Percentiles rank a stretch among this genome's conserved stretches.
Evolutionary conservation across 2,113 vertebrate genomes (phyloP).

Genomic region (Uria aalge): DNA sequence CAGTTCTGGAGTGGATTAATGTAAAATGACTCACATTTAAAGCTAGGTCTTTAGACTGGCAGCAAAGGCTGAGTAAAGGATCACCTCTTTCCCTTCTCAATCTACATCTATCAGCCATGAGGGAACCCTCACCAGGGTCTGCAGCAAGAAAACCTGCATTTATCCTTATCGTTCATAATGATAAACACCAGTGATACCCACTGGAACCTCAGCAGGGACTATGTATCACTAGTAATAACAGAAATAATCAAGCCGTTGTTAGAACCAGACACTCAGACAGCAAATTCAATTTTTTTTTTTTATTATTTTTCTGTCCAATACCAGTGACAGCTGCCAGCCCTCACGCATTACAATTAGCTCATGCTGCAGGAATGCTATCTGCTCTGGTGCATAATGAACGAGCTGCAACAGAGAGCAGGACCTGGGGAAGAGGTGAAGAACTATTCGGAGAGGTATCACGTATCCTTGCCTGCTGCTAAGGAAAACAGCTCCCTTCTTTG

Average conservation of each 20-base stretch:
- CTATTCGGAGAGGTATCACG: not conserved
- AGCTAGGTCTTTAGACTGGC: not conserved
- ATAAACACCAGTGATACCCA: not conserved
- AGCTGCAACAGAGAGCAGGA: not conserved
- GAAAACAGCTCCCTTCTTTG: slow-evolving; percentile 17
- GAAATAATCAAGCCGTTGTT: slow-evolving; percentile 50
- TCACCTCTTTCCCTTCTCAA: not conserved
- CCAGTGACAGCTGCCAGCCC: slow-evolving; percentile 22
- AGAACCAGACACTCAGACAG: slow-evolving; percentile 16
- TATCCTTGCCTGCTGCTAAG: not conserved
- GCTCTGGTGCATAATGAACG: not conserved
- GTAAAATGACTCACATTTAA: not conserved
- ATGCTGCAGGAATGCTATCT: not conserved
- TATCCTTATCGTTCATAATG: not conserved
- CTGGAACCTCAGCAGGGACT: slow-evolving; percentile 3
- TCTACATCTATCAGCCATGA: not conserved
- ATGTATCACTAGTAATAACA: slow-evolving; percentile 24
- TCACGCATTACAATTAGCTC: not conserved
- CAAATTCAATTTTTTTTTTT: slow-evolving; percentile 12
- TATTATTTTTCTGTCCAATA: not conserved
- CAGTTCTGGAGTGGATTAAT: not conserved
- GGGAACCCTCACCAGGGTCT: not conserved
- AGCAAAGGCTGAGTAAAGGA: not conserved
- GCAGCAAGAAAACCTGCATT: not conserved
- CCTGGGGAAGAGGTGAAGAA: not conserved